These are phyloP conservation scores for Mimas tiliae DNA, from an alignment of 2,888 invertebrate genomes.

Conservation along the genomic window DNA sequence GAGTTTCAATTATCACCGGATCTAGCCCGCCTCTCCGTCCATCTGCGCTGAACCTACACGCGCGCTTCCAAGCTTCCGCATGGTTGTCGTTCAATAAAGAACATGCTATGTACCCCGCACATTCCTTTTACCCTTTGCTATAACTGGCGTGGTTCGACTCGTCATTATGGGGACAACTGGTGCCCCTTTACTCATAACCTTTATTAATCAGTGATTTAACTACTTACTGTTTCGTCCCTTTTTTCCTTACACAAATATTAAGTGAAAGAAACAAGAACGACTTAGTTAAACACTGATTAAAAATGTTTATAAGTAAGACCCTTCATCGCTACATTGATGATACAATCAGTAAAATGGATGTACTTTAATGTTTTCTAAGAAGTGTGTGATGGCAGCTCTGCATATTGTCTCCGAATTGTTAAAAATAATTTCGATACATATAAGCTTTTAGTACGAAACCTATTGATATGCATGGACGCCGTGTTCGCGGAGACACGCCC, in stretches of 20 bases:
- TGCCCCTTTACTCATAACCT: not conserved
- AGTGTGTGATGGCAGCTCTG: constrained; percentile 37
- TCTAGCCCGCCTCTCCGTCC: not conserved
- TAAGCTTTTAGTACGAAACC: constrained; percentile 16
- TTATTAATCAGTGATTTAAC: not conserved
- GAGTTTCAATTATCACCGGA: not conserved
- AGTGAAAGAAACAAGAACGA: not conserved
- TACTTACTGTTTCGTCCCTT: not conserved
- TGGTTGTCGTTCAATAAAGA: constrained; percentile 24
- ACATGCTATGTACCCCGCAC: constrained; percentile 13
- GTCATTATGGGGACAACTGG: not conserved
- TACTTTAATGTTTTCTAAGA: not conserved
- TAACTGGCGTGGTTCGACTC: not conserved
- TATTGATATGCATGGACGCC: constrained; percentile 7
- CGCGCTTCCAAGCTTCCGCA: constrained; percentile 25
- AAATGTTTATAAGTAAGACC: not conserved
- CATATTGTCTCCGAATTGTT: not conserved
- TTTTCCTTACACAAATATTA: not conserved
- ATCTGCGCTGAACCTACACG: not conserved
- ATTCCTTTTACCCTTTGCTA: not conserved
- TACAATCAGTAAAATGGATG: not conserved
- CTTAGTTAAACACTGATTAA: not conserved
- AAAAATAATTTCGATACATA: not conserved
- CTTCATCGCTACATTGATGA: not conserved
- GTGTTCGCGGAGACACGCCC: not conserved